phyloP scores from a whole-genome alignment of 2,797 vertebrate species.

The Morelia viridis region DNA sequence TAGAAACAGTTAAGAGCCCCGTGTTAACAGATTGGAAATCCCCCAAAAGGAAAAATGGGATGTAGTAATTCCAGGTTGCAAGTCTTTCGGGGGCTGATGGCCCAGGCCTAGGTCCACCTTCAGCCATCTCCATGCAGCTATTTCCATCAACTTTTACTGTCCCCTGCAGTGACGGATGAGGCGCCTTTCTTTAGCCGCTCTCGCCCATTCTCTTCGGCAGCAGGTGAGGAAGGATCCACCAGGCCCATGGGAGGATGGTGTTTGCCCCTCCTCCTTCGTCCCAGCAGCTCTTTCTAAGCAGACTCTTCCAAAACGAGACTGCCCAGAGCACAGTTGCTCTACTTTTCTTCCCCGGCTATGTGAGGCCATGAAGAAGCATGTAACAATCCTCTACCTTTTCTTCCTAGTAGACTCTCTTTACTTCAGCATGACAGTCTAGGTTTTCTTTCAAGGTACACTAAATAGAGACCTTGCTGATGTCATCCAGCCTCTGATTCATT shows the following conservation, averaged over 20 bases:
- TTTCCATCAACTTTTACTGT: too few relatives aligned
- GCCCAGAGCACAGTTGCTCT: background rate
- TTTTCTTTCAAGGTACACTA: conserved; percentile 42
- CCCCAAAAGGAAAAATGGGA: background rate
- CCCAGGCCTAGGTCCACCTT: background rate
- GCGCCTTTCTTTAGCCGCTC: background rate
- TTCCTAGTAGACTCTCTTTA: conserved; percentile 34
- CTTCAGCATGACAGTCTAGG: conserved; percentile 36
- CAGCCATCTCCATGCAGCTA: too few relatives aligned
- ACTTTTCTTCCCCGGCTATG: background rate
- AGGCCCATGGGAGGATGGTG: background rate
- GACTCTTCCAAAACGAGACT: background rate
- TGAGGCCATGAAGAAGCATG: background rate
- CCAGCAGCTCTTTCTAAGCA: background rate
- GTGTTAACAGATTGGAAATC: too few relatives aligned
- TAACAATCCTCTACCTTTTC: conserved; percentile 16
- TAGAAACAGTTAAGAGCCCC: background rate
- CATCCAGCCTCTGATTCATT: conserved; percentile 36
- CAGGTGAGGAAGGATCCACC: background rate
- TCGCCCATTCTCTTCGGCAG: too few relatives aligned
- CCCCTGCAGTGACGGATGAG: too few relatives aligned
- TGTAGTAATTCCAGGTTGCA: background rate
- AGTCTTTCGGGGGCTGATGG: background rate
- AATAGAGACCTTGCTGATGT: conserved; percentile 19
- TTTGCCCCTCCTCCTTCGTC: background rate